Conservation (phyloP, 2,888 invertebrate genomes). For the Lithophane socia region DNA sequence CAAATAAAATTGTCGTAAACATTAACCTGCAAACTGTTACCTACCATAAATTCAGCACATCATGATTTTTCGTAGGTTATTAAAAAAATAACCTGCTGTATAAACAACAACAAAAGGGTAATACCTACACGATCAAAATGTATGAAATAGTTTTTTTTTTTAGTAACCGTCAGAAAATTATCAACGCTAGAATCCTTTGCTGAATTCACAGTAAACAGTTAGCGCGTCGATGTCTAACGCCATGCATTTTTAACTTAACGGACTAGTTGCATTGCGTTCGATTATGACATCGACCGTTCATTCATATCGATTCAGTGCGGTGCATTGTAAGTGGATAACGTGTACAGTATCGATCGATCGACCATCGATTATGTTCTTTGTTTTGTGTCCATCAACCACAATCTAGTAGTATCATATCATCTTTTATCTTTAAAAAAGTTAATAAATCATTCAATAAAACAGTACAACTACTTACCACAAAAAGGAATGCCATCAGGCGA, state of each 20-base stretch:
- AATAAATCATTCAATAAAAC: not conserved
- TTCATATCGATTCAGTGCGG: not conserved
- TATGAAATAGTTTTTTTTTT: not conserved
- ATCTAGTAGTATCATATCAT: not conserved
- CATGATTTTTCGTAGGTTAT: not conserved
- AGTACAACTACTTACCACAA: slow-evolving; percentile 93
- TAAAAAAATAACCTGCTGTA: not conserved
- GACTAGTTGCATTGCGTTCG: not conserved
- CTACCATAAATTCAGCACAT: not conserved
- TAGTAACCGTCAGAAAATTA: not conserved
- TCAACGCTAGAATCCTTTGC: not conserved
- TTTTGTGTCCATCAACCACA: not conserved
- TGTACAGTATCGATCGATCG: not conserved
- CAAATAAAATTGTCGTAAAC: no score
- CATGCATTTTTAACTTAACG: not conserved
- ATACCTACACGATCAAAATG: no score
- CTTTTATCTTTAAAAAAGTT: no score
- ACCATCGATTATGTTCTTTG: not conserved
- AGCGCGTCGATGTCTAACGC: not conserved
- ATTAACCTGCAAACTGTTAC: no score
- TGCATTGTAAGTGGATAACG: not conserved
- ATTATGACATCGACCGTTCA: not conserved
- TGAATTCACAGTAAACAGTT: not conserved
- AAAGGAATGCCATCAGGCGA: slow-evolving; percentile 97
- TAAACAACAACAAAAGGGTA: no score